Conservation (phyloP, 2,888 invertebrate genomes). For the Syrista parreyssii region DNA sequence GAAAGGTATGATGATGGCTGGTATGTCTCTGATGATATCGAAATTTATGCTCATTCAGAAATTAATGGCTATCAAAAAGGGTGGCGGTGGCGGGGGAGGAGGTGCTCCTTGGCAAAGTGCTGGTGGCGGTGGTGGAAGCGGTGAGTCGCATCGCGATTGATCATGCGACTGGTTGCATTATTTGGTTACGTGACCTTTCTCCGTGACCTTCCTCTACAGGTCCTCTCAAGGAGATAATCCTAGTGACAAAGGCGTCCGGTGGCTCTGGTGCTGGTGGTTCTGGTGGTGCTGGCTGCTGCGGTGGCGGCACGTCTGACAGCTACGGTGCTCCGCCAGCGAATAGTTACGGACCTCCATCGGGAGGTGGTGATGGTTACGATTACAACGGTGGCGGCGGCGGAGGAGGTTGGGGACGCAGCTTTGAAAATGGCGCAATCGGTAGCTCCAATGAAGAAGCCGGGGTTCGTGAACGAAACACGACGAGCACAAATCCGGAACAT, state of each 20-base stretch:
- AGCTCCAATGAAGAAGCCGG: not conserved
- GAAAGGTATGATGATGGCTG: constrained; percentile 73
- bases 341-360: constrained; percentile 54
- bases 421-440: not conserved
- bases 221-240: constrained; percentile 54
- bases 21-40: constrained; percentile 72
- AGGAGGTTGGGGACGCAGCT: constrained; percentile 69
- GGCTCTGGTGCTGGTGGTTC: constrained; percentile 66
- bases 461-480: too few species aligned
- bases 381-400: constrained; percentile 61
- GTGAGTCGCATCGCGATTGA: constrained; percentile 21
- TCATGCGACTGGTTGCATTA: too few species aligned
- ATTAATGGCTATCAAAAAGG: constrained; percentile 44
- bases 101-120: constrained; percentile 32
- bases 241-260: constrained; percentile 66
- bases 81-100: constrained; percentile 50
- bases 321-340: constrained; percentile 53
- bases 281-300: constrained; percentile 66
- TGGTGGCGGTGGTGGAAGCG: constrained; percentile 55
- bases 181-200: too few species aligned
- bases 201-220: constrained; percentile 31
- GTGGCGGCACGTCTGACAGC: constrained; percentile 42
- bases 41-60: constrained; percentile 67
- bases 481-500: too few species aligned
- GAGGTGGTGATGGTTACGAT: constrained; percentile 58